Conservation (phyloP, 1,140 invertebrate species). For the Ceratina australensis region DNA sequence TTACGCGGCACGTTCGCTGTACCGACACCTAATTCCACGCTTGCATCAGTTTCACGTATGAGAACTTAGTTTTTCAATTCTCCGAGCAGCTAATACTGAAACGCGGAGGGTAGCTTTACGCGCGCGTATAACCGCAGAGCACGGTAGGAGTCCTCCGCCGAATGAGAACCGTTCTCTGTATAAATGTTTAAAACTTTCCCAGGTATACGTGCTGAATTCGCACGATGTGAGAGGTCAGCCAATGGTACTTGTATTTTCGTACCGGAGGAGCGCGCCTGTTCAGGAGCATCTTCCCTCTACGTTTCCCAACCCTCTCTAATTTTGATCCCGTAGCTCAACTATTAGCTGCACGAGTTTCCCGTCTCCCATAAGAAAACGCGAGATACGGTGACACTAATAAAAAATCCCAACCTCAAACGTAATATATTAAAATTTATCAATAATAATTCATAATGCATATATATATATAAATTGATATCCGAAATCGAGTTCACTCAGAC, state of each 20-base stretch:
- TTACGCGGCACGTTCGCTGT: no score
- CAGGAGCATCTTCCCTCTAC: background rate
- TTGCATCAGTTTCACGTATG: background rate
- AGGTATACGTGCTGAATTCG: slow-evolving; percentile 49
- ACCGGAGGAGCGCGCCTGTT: background rate
- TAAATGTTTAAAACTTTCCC: slow-evolving; percentile 53
- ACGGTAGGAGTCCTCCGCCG: slow-evolving; percentile 32
- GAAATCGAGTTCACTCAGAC: background rate
- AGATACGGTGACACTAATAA: no score
- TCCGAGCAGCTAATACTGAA: background rate
- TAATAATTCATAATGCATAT: no score
- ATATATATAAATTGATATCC: no score
- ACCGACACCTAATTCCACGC: background rate
- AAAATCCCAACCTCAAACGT: no score
- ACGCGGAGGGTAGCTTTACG: background rate
- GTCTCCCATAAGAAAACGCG: background rate
- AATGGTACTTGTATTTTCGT: slow-evolving; percentile 49
- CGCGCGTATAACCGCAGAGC: background rate
- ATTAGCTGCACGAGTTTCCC: no score
- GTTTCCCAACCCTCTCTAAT: no score
- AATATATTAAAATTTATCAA: no score
- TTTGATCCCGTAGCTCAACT: no score
- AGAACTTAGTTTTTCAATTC: slow-evolving; percentile 14
- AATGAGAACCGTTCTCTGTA: slow-evolving; percentile 45
- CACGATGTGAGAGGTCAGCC: slow-evolving; percentile 39